Evolutionary conservation across 2,113 vertebrate genomes (phyloP), one percentile per base, ranked within the genome.

Genomic region (Dromaius novaehollandiae): DNA sequence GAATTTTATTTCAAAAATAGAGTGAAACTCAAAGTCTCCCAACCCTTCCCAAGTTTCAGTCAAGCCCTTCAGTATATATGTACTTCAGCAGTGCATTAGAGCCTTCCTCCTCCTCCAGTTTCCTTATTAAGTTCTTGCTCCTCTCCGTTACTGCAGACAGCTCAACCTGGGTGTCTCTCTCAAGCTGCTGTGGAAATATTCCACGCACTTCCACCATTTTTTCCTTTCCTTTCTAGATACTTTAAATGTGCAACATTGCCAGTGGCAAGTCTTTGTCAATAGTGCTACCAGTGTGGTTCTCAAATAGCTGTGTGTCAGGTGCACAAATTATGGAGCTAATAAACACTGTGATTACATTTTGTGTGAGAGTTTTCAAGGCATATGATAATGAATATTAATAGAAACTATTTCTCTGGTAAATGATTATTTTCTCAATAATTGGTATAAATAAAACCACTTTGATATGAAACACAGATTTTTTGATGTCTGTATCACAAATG

Each of bases 381-480:
- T 92, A 94, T 80, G 75, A 95, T 88, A 95, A 95, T 89, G 58
- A 93, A 94, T 96, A 95, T 92, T 95, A 95, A 91, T 88, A 90
- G 53, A 92, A 93, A 89, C 36, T 73, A 74, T 82, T 95, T 95
- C 50, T 88, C 58, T 0, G 0, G 42, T 82, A 93, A 95, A 92
- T 92, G 0, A 82, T 82, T 96, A 85, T 96, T 96, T 96, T 96
- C 78, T 94, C 82, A 80, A 86, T 92, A 87, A 68, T 8, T 85
- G 75, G 40, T 93, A 51, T 86, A 94, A 97, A 94, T 95, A 91
- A 93, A 91, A 44, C 25, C 75, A 82, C 66, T 88, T 91, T 79
- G 94, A 88, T 80, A 80, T 7, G 34, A 88, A 97, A 82, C 82
- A 90, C 84, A 53, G n/a, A 77, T 71, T 91, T 96, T 90, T 78